Percentiles rank a stretch among this genome's conserved stretches.
These are phyloP conservation scores for Sinohyriopsis cumingii DNA, from an alignment of 2,888 invertebrate genomes.

Conservation along the genomic window DNA sequence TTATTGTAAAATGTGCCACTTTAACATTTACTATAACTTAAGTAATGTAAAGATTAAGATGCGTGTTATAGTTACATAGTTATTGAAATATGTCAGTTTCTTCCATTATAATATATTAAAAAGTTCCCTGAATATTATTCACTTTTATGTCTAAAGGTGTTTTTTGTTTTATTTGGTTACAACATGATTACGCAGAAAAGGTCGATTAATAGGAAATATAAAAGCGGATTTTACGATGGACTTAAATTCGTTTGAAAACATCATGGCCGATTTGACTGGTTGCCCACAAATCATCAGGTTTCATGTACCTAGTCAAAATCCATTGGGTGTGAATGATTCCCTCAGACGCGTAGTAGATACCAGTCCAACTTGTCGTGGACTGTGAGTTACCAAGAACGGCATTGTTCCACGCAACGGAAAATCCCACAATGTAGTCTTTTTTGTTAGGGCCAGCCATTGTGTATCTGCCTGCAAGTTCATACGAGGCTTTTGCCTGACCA, in stretches of 20 bases:
- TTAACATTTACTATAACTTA: too few relatives aligned
- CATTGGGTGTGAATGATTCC: conserved; percentile 7
- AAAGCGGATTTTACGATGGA: too few relatives aligned
- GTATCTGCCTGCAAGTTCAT: conserved; percentile 4
- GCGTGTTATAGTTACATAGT: too few relatives aligned
- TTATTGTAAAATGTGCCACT: too few relatives aligned
- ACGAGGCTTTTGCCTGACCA: conserved; percentile 1
- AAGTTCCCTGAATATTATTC: too few relatives aligned
- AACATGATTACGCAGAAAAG: too few relatives aligned
- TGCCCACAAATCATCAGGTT: conserved; percentile 3
- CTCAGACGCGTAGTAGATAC: background rate
- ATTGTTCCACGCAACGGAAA: conserved; percentile 6
- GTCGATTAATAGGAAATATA: too few relatives aligned
- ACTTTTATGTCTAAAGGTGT: too few relatives aligned
- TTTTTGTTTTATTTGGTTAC: too few relatives aligned
- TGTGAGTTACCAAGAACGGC: conserved; percentile 1
- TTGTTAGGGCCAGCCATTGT: background rate
- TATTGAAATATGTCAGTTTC: too few relatives aligned
- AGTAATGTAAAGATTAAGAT: too few relatives aligned
- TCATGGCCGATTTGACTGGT: background rate
- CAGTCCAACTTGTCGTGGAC: conserved; percentile 4
- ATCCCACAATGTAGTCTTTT: conserved; percentile 1
- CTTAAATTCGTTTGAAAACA: conserved; percentile 2
- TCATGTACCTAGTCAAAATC: conserved; percentile 1
- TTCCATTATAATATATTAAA: too few relatives aligned